Evolutionary conservation across 2,113 vertebrate genomes (phyloP).

Genomic region (Hydropotes inermis): DNA sequence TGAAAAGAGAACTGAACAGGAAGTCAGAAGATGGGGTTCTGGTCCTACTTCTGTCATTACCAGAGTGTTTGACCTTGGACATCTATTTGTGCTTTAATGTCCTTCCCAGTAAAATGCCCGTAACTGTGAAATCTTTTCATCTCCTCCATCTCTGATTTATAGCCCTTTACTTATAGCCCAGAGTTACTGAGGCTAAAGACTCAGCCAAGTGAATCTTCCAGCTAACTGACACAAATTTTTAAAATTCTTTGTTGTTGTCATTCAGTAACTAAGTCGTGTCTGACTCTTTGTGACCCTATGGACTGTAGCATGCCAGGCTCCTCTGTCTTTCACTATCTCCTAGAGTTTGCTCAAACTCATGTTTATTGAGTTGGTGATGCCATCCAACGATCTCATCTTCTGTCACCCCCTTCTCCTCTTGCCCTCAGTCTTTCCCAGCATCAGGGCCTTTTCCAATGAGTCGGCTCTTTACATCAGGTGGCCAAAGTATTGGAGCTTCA

Average conservation of each 20-base stretch:
- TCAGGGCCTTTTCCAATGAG: background rate
- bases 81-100: background rate
- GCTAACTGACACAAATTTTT: background rate
- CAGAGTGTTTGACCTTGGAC: background rate
- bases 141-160: background rate
- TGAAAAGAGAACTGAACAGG: background rate
- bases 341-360: background rate
- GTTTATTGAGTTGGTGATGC: background rate
- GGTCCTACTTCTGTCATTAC: background rate
- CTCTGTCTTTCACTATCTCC: background rate
- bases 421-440: background rate
- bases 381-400: background rate
- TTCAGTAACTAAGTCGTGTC: background rate
- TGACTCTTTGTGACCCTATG: background rate
- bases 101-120: background rate
- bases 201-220: background rate
- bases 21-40: background rate
- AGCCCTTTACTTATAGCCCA: background rate
- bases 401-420: background rate
- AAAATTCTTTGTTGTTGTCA: background rate
- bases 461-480: background rate
- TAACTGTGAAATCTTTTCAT: background rate
- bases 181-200: background rate
- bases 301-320: background rate
- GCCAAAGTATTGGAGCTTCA: background rate